A percentile compares a stretch with the other conserved stretches of the same genome.
Evolutionary conservation across 2,888 invertebrate species (phyloP).

Genomic region (Dynastes tityus): DNA sequence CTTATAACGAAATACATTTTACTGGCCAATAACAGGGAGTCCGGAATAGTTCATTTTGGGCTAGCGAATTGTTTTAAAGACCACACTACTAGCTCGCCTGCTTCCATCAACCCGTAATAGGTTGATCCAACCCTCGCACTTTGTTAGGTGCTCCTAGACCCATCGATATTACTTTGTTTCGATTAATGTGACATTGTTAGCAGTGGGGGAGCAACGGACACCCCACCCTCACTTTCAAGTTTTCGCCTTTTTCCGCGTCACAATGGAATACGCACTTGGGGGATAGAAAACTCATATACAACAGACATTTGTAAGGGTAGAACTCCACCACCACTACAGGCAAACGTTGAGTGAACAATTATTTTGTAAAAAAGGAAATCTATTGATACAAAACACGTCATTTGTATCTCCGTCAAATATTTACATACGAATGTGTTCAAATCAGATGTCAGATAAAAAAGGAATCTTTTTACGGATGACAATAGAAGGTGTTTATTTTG

Average conservation of each 20-base stretch:
- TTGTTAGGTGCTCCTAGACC: slow-evolving; percentile 62
- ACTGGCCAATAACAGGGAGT: slow-evolving; percentile 49
- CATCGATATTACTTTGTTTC: slow-evolving; percentile 66
- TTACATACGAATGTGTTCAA: slow-evolving; percentile 34
- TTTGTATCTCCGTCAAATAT: slow-evolving; percentile 36
- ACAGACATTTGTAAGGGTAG: slow-evolving; percentile 34
- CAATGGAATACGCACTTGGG: slow-evolving; percentile 56
- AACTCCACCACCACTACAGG: slow-evolving; percentile 13
- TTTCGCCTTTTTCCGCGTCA: slow-evolving; percentile 60
- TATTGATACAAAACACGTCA: slow-evolving; percentile 34
- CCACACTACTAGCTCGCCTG: slow-evolving; percentile 35
- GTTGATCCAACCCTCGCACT: slow-evolving; percentile 57
- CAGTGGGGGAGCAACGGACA: slow-evolving; percentile 55
- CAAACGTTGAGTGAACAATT: slow-evolving; percentile 17
- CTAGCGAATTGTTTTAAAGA: slow-evolving; percentile 55
- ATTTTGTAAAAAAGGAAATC: slow-evolving; percentile 27
- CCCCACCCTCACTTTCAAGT: slow-evolving; percentile 59
- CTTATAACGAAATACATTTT: slow-evolving; percentile 46
- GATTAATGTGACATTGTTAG: slow-evolving; percentile 66
- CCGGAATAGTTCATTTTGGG: slow-evolving; percentile 47
- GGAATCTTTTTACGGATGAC: slow-evolving; percentile 16
- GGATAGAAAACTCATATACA: slow-evolving; percentile 47
- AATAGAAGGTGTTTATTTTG: slow-evolving; percentile 21
- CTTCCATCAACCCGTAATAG: slow-evolving; percentile 51
- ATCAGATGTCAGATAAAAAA: slow-evolving; percentile 24